These are phyloP conservation scores for Rissa tridactyla DNA, from an alignment of 2,113 vertebrate species.

Conservation along the genomic window DNA sequence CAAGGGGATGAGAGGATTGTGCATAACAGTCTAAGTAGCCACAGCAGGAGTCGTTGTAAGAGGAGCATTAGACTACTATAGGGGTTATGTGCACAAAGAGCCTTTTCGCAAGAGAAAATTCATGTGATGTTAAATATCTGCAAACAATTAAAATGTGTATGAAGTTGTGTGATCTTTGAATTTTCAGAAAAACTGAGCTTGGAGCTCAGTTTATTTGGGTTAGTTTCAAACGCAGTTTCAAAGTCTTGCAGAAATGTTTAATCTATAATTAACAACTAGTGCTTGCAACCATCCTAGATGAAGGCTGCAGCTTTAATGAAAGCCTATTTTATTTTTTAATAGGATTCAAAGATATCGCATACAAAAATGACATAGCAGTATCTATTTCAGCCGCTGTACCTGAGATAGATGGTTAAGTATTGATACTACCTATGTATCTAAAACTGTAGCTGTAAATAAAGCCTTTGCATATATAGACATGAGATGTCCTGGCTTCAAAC, in stretches of 20 bases:
- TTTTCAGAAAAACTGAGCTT: background rate
- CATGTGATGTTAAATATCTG: background rate
- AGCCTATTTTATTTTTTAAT: background rate
- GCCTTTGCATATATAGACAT: background rate
- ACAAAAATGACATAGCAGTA: background rate
- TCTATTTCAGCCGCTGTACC: background rate
- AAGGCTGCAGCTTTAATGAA: background rate
- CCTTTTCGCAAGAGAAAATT: background rate
- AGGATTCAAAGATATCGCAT: background rate
- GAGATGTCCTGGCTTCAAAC: background rate
- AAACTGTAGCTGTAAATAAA: background rate
- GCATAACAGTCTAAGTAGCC: accelerated
- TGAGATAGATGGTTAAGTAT: background rate
- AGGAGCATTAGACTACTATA: accelerated
- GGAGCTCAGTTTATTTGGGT: background rate
- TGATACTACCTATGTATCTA: background rate
- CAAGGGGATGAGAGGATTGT: background rate
- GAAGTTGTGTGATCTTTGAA: background rate
- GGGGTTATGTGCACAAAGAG: background rate
- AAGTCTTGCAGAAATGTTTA: background rate
- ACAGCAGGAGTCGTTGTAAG: background rate
- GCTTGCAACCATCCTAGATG: background rate
- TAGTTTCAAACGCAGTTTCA: background rate
- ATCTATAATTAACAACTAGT: slow-evolving; percentile 40
- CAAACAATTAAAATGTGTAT: background rate